Base-by-base conservation (phyloP, 2,888 invertebrate genomes). In the Drosophila paucipuncta region DNA sequence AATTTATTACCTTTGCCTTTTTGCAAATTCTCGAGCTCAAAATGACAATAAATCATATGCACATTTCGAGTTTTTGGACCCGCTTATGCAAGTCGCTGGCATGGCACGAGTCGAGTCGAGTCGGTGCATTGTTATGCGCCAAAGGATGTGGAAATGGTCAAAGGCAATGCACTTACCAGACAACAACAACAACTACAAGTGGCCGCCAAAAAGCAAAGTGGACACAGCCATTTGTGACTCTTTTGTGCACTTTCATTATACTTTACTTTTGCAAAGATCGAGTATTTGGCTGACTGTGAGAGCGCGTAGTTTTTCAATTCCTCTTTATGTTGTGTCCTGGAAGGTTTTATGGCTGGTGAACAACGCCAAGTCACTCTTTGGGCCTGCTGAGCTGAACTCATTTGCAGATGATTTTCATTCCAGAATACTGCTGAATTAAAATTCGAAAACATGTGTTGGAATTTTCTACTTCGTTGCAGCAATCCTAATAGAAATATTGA, bases 1-100 rank as follows among this genome's bases (percentile, higher is more conserved):
- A 90, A 92, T 92, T 92, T 92, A 92, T 92, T 88, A 77, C 89
- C 89, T 87, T 88, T 89, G 86, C 80, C 83, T 86, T 80, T 79
- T 79, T 80, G 80, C 76, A 86, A 85, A 92, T 92, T 92, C 91
- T 92, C 89, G 67, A 82, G 82, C 83, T 87, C 82, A 82, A 91
- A 89, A 85, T 83, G 87, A 80, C 88, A 89, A 91, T 91, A 91
- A 91, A 91, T 91, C 91, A 91, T 90, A 81, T 68, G 77, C 53
- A 73, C 75, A 72, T 78, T 82, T 84, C 67, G 53, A 33, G 37
- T 62, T 68, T 74, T 61, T 52, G 47, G 47, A 76, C 47, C 68
- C 73, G 69, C 84, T 89, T 86, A 77, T 81, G 78, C 73, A 81
- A 81, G 78, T 73, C 69, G 61, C 60, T 52, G 62, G 76, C 69